Evolutionary conservation across 2,797 vertebrate genomes (phyloP).

Genomic region (Erpetoichthys calabaricus): DNA sequence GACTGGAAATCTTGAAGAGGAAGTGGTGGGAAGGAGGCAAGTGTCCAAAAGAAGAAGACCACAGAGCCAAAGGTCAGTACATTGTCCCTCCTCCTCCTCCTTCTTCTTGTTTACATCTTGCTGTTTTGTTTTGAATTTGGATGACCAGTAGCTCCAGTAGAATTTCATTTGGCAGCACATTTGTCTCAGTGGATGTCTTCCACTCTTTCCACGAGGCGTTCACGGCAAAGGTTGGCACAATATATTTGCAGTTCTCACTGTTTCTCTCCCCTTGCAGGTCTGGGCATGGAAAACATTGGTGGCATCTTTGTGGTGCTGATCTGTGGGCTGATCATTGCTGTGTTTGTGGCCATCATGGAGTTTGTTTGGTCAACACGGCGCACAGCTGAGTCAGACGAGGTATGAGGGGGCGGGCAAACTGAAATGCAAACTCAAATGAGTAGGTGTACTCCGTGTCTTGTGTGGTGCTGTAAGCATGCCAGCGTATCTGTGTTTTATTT

Average conservation of each 20-base stretch:
- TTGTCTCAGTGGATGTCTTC: too few species aligned
- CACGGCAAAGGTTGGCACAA: too few species aligned
- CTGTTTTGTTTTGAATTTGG: too few species aligned
- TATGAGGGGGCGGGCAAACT: slow-evolving; percentile 52
- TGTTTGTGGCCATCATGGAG: slow-evolving; percentile 87
- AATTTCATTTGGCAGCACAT: too few species aligned
- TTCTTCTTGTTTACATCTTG: too few species aligned
- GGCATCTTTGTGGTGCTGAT: slow-evolving; percentile 87
- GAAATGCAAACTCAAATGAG: slow-evolving; percentile 11
- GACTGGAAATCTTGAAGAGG: slow-evolving; percentile 81
- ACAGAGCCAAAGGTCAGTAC: slow-evolving; percentile 73
- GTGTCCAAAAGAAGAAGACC: slow-evolving; percentile 82
- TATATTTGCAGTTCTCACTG: too few species aligned
- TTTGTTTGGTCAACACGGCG: slow-evolving; percentile 83
- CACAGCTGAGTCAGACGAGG: slow-evolving; percentile 80
- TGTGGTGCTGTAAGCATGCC: background rate
- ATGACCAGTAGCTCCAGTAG: too few species aligned
- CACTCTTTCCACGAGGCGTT: too few species aligned
- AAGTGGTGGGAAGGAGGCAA: slow-evolving; percentile 86
- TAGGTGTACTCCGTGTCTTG: background rate
- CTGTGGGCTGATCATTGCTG: slow-evolving; percentile 82
- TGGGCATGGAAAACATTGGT: slow-evolving; percentile 89
- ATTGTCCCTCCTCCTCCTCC: accelerated
- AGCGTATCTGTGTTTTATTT: background rate
- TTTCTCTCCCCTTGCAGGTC: slow-evolving; percentile 36